Percentiles rank a stretch among this genome's conserved stretches.
Conservation (phyloP, 37 sponge, comb jelly and placozoan species). For the Chondrilla cf. caribensis region DNA sequence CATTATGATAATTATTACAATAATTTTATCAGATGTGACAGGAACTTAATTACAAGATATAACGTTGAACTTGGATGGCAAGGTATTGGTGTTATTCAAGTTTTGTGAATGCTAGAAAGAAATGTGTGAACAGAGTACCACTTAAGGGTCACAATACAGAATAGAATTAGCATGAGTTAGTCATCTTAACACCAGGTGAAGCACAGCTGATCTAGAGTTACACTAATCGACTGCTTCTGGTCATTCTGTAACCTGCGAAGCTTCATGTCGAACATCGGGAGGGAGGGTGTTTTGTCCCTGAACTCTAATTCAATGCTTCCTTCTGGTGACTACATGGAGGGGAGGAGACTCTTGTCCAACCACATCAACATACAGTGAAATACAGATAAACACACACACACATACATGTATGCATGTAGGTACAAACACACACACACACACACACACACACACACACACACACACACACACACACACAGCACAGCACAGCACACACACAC, state of each 20-base stretch:
- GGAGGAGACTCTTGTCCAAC: too few species aligned
- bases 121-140: neutral
- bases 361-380: too few species aligned
- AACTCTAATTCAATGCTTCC: too few species aligned
- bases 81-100: constrained; percentile 20
- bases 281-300: neutral
- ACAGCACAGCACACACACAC: too few species aligned
- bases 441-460: too few species aligned
- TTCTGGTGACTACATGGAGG: too few species aligned
- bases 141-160: too few species aligned
- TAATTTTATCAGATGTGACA: neutral
- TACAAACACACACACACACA: too few species aligned
- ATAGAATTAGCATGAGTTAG: too few species aligned
- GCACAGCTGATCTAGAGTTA: neutral
- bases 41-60: constrained; percentile 1
- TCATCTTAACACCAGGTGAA: neutral
- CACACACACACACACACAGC: too few species aligned
- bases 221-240: neutral
- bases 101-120: constrained; percentile 7
- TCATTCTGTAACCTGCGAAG: neutral
- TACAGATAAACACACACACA: too few species aligned
- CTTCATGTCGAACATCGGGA: neutral
- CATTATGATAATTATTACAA: neutral
- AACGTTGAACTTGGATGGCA: neutral
- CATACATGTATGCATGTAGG: too few species aligned